These are phyloP conservation scores for Ostrea denselamellosa DNA, from an alignment of 1,140 invertebrate species.

Conservation along the genomic window DNA sequence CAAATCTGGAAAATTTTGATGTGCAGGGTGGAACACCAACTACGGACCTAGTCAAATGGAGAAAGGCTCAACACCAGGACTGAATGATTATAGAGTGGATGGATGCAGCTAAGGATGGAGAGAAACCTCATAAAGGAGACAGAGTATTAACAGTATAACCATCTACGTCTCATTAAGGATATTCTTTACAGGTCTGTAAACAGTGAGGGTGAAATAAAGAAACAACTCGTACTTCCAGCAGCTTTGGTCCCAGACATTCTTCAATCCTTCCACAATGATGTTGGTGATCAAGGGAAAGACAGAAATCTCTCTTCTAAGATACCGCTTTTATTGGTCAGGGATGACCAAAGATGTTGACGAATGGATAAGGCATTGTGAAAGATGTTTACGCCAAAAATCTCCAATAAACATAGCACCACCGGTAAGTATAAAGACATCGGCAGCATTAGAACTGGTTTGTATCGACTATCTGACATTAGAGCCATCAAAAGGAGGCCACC, in stretches of 20 bases:
- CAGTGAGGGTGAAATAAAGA: not conserved
- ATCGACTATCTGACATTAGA: not conserved
- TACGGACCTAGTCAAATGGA: not conserved
- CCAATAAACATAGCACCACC: not conserved
- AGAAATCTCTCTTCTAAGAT: not conserved
- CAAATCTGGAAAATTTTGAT: not conserved
- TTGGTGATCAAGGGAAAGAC: not conserved
- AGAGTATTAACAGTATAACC: not conserved
- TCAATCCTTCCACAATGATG: not conserved
- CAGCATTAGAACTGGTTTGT: not conserved
- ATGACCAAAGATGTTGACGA: not conserved
- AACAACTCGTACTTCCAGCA: not conserved
- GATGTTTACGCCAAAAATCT: not conserved
- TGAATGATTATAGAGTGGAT: not conserved
- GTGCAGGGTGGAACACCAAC: not conserved
- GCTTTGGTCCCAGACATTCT: not conserved
- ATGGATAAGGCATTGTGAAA: not conserved
- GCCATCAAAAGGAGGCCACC: not conserved
- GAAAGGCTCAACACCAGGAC: not conserved
- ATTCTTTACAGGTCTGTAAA: not conserved
- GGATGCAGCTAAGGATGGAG: not conserved
- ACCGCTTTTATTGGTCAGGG: not conserved
- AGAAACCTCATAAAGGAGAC: not conserved
- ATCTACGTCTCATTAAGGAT: not conserved
- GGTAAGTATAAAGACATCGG: not conserved